A percentile compares a stretch with the other conserved stretches of the same genome.
Conservation (phyloP, 2,888 invertebrate species). For the Formica aserva region DNA sequence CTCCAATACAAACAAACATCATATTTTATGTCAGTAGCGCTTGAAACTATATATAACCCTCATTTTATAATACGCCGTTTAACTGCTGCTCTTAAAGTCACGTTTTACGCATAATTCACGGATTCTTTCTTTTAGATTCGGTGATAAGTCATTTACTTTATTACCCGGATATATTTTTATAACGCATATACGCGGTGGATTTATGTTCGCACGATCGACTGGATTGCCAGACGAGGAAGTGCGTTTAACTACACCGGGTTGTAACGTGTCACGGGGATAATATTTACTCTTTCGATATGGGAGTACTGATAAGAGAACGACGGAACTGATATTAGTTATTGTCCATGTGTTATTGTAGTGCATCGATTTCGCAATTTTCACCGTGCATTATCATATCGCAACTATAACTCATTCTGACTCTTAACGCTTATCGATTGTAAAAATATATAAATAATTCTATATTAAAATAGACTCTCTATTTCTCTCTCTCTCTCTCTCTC, state of each 20-base stretch:
- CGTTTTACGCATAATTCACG: background rate
- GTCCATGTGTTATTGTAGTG: slow-evolving; percentile 10
- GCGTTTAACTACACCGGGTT: slow-evolving; percentile 40
- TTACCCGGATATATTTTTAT: slow-evolving; percentile 63
- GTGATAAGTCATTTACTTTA: slow-evolving; percentile 62
- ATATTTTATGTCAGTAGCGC: background rate
- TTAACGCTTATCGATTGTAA: background rate
- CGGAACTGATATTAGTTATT: slow-evolving; percentile 14
- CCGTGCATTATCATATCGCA: background rate
- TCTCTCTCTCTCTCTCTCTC: too few relatives aligned
- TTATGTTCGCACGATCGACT: slow-evolving; percentile 54
- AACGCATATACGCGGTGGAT: slow-evolving; percentile 49
- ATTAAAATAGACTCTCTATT: background rate
- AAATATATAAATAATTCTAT: background rate
- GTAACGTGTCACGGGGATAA: slow-evolving; percentile 58
- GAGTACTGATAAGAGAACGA: slow-evolving; percentile 28
- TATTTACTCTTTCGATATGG: slow-evolving; percentile 64
- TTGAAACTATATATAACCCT: slow-evolving; percentile 7
- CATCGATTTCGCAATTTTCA: slow-evolving; percentile 29
- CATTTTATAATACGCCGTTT: slow-evolving; percentile 11
- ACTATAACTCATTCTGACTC: background rate
- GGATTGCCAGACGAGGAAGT: slow-evolving; percentile 52
- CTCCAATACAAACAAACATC: slow-evolving; percentile 6
- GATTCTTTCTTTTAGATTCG: slow-evolving; percentile 48
- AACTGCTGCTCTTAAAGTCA: background rate